Evolutionary conservation across 2,888 invertebrate genomes (phyloP), one percentile per base, ranked within the genome.

Genomic region (Blomia tropicalis): DNA sequence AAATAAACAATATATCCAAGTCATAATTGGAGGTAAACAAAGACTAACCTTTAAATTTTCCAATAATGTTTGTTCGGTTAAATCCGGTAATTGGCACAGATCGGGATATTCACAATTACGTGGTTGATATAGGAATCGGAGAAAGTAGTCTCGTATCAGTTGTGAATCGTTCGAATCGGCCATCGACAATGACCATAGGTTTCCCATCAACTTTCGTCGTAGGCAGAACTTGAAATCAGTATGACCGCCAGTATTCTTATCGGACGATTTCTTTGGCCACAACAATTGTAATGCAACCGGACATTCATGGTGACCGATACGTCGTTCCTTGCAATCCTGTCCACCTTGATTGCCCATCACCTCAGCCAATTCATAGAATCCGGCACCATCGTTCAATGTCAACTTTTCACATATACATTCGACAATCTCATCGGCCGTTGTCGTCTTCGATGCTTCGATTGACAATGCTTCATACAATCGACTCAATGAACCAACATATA

Each of bases 61-160:
- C 69, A 93, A 76, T 60, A 93, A 77, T 1, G 92, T 91, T 74
- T 85, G 84, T 75, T 93, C 93, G 72, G 92, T 93, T 67, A 95
- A 80, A 76, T 92, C 91, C 17, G 92, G 92, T 71, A 93, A 78
- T 76, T 91, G 91, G 75, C 93, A 93, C 69, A 95, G 78, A 75
- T 95, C 93, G 5, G 92, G 89, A 75, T 92, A 93, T 73, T 93
- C 92, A 69, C 89, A 82, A 75, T 90, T 88, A 72, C 86, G 83
- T 22, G 91, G 90, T 75, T 92, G 91, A 72, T 87, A 85, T 32
- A 92, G 79, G 75, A 93, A 88, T 69, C 87, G 80, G 74, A 87
- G 84, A 75, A 88, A 92, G 75, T 88, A 88, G 74, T 90, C 89
- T 72, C 90, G 83, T 73, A 92, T 86, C 66, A 89, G 80, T 77